Percentiles rank a stretch among this genome's conserved stretches.
phyloP scores from a whole-genome alignment of 2,888 invertebrate genomes.

The Andrena chrysosceles region DNA sequence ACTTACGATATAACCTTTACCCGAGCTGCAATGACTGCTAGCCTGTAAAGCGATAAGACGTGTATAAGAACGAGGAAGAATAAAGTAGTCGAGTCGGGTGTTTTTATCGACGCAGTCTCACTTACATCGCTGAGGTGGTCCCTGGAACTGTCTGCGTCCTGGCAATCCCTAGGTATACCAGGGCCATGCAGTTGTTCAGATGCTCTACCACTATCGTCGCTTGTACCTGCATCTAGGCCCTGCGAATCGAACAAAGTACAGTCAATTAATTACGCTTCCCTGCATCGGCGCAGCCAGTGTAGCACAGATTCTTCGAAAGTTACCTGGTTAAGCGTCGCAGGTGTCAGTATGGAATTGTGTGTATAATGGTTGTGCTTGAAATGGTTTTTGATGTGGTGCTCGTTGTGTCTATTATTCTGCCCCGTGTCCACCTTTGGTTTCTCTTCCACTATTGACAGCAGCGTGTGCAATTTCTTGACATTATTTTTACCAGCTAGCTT shows the following conservation, averaged over 20 bases:
- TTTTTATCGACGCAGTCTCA: constrained; percentile 66
- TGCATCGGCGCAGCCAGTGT: not conserved
- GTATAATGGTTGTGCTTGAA: constrained; percentile 84
- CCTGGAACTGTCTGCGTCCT: constrained; percentile 93
- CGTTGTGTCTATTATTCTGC: constrained; percentile 86
- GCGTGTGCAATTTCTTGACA: constrained; percentile 86
- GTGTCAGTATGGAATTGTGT: constrained; percentile 85
- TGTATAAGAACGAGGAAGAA: not conserved
- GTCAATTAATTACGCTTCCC: not conserved
- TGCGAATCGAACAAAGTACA: constrained; percentile 77
- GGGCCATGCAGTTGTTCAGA: constrained; percentile 92
- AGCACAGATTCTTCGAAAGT: constrained; percentile 13
- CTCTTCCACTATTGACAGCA: constrained; percentile 86
- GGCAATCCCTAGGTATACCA: constrained; percentile 85
- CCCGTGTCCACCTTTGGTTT: constrained; percentile 87
- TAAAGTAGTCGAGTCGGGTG: not conserved
- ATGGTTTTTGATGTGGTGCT: constrained; percentile 84
- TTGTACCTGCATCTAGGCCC: constrained; percentile 93
- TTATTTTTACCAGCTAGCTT: constrained; percentile 87
- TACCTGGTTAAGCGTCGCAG: constrained; percentile 84
- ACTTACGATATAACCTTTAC: constrained; percentile 98
- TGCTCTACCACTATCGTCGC: constrained; percentile 93
- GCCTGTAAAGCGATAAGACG: constrained; percentile 88
- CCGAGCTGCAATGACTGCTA: constrained; percentile 96
- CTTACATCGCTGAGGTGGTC: constrained; percentile 95